A percentile compares a stretch with the other conserved stretches of the same genome.
Conservation (phyloP, 2,888 invertebrate genomes). For the Candidula unifasciata region DNA sequence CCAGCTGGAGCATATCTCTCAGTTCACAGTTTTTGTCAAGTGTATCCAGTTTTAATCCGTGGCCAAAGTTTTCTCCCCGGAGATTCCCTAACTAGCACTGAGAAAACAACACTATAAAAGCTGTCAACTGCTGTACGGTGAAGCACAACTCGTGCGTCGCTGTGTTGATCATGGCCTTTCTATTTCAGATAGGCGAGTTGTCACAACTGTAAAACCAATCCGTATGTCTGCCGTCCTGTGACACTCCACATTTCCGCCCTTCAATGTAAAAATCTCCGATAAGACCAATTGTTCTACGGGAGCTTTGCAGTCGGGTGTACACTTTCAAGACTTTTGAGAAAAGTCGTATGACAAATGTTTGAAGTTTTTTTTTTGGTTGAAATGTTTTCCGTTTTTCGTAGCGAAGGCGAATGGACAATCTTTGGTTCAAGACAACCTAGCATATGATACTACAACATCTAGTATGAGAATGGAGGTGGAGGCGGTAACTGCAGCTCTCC, state of each 20-base stretch:
- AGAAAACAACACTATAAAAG: not conserved
- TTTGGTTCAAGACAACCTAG: too few relatives aligned
- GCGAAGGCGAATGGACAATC: too few relatives aligned
- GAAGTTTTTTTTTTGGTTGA: too few relatives aligned
- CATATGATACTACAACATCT: too few relatives aligned
- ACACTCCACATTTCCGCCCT: not conserved
- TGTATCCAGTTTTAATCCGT: slow-evolving; percentile 2
- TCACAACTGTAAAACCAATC: not conserved
- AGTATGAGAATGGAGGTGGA: too few relatives aligned
- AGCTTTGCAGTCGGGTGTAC: too few relatives aligned
- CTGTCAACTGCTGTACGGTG: not conserved
- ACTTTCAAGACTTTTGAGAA: too few relatives aligned
- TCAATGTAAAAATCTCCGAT: not conserved
- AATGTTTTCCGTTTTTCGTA: too few relatives aligned
- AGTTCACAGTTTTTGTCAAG: not conserved
- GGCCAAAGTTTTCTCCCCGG: not conserved
- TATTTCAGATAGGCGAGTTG: not conserved
- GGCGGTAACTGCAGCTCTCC: too few relatives aligned
- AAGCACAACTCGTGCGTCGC: not conserved
- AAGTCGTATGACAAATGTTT: too few relatives aligned
- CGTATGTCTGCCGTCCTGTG: not conserved
- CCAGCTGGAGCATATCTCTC: not conserved
- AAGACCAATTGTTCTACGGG: too few relatives aligned
- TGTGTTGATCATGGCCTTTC: not conserved
- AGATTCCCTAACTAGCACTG: not conserved